These are phyloP conservation scores for Tenthredo amoena DNA, from an alignment of 2,888 invertebrate genomes.

Conservation along the genomic window DNA sequence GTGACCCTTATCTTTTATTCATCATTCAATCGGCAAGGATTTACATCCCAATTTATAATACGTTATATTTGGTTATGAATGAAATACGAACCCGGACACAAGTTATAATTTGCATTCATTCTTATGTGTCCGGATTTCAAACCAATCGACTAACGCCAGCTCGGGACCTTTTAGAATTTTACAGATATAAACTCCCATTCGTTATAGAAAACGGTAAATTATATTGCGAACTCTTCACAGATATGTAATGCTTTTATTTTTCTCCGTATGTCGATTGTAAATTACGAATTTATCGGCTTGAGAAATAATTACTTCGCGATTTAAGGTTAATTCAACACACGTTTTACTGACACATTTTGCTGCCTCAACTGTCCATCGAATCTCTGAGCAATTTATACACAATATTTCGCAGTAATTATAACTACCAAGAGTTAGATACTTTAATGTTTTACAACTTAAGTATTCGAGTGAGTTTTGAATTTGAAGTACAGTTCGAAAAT, in stretches of 20 bases:
- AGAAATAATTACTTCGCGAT: background rate
- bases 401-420: background rate
- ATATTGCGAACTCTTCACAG: background rate
- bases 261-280: background rate
- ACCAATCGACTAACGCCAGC: slow-evolving; percentile 74
- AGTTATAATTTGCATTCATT: background rate
- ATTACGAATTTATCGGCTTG: background rate
- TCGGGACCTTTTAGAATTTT: slow-evolving; percentile 71
- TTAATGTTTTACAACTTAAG: background rate
- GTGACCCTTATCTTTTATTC: background rate
- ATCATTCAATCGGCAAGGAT: background rate
- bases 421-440: background rate
- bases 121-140: background rate
- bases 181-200: slow-evolving; percentile 68
- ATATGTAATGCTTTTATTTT: background rate
- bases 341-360: background rate
- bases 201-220: slow-evolving; percentile 58
- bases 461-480: background rate
- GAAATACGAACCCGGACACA: background rate
- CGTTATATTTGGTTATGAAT: background rate
- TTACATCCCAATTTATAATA: background rate
- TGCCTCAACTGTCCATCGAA: background rate
- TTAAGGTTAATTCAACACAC: background rate
- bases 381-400: background rate
- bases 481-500: background rate